A percentile compares a stretch with the other conserved stretches of the same genome.
These are phyloP conservation scores for Otolemur crassicaudatus DNA, from an alignment of 2,797 vertebrate species.

Conservation along the genomic window DNA sequence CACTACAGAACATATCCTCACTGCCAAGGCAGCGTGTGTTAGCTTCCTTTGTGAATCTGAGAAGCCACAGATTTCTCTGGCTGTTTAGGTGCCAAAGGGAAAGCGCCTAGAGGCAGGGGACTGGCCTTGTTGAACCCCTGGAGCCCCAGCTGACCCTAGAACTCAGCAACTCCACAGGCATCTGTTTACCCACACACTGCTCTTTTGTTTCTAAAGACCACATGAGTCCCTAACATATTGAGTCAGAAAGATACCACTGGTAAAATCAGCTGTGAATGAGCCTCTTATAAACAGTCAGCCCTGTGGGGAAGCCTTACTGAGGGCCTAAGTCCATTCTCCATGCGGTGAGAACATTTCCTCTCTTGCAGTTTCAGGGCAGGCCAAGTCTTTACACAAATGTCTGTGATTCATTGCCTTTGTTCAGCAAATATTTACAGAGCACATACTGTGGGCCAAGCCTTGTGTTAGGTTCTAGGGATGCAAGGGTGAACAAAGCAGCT, in stretches of 20 bases:
- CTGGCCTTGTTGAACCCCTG: not conserved
- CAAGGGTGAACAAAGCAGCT: not conserved
- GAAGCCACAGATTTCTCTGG: conserved; percentile 17
- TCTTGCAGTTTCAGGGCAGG: not conserved
- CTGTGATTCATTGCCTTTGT: not conserved
- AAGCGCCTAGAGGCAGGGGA: not conserved
- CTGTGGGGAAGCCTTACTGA: not conserved
- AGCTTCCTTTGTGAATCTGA: conserved; percentile 40
- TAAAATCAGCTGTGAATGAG: no score
- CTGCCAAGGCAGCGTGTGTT: not conserved
- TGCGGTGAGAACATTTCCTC: not conserved
- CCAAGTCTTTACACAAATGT: not conserved
- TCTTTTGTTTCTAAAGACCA: not conserved
- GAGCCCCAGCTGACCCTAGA: not conserved
- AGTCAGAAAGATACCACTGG: not conserved
- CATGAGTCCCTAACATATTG: not conserved
- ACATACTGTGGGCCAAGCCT: not conserved
- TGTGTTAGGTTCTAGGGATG: not conserved
- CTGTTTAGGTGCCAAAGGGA: not conserved
- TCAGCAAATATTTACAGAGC: not conserved
- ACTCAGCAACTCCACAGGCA: not conserved
- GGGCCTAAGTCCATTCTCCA: not conserved
- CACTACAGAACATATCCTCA: not conserved
- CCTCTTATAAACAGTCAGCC: not conserved
- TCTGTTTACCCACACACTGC: not conserved